These are phyloP conservation scores for Coturnix japonica DNA, from an alignment of 2,113 vertebrate genomes.

Conservation along the genomic window DNA sequence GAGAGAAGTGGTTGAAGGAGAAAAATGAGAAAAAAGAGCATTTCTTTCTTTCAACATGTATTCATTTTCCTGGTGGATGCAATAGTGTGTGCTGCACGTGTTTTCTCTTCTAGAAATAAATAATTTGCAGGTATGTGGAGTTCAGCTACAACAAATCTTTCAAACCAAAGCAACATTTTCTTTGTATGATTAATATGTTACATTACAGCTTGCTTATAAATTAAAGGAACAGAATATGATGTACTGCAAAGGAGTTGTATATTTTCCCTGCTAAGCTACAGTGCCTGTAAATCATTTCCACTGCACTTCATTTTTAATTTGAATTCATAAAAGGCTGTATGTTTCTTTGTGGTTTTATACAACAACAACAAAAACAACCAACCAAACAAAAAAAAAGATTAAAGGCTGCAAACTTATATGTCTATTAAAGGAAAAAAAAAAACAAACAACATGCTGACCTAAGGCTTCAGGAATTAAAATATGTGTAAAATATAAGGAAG, in stretches of 20 bases:
- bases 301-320: conserved; percentile 61
- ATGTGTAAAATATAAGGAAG: conserved; percentile 2
- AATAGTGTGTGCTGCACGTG: not conserved
- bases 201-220: conserved; percentile 56
- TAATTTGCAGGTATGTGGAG: conserved; percentile 54
- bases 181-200: conserved; percentile 62
- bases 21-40: not conserved
- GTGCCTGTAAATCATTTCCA: conserved; percentile 52
- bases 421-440: conserved; percentile 54
- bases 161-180: conserved; percentile 31
- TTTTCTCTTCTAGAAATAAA: conserved; percentile 43
- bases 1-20: not conserved
- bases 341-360: conserved; percentile 57
- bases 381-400: not conserved
- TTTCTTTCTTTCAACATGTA: not conserved
- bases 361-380: conserved; percentile 30
- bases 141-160: conserved; percentile 64
- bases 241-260: conserved; percentile 41
- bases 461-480: conserved; percentile 37
- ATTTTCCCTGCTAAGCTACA: conserved; percentile 54
- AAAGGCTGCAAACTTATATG: conserved; percentile 30
- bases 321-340: conserved; percentile 55
- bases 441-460: conserved; percentile 37
- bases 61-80: not conserved
- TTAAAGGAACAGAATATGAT: conserved; percentile 54